Base-by-base conservation (phyloP, 2,113 vertebrate species). In the Rhinogobius similis region DNA sequence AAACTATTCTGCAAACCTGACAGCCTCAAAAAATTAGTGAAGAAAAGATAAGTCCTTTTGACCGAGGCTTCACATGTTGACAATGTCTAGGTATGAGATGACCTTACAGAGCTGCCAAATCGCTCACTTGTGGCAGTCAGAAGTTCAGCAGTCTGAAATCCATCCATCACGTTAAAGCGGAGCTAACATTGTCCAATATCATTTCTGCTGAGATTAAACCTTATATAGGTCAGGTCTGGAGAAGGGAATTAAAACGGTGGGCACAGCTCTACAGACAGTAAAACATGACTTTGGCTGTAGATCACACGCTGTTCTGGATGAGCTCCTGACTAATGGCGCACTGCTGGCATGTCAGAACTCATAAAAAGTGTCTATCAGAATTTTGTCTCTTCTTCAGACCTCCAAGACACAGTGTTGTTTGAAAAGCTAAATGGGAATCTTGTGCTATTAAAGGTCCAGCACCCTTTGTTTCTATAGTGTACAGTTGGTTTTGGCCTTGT, bases 151-250 rank as follows among this genome's bases (percentile, higher is more conserved):
- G 5, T 64, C 46, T 44, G n/a, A 14, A 44, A 72, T 67, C 65
- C 48, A 68, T 72, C 0, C 0, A 52, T 81, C 65, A 81, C 23
- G 29, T 67, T 50, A 63, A 59, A 68, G 62, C 27, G 44, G 59
- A 48, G 64, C 20, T 50, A 65, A 39, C 53, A 41, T 21, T 64
- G 55, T 56, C 21, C 20, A 23, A 68, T 64, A 71, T 65, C 21
- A 27, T 65, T 73, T 56, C 1, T 20, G 61, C 23, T 23, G 29
- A 13, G 11, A 21, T 24, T 13, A 13, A 13, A n/a, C n/a, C 39
- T n/a, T 32, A 56, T 6, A 41, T 59, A 21, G 36, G 18, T 62
- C 61, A 21, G 36, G 20, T 21, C 20, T 13, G 8, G n/a, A 18
- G 24, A 36, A 36, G 1, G 29, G 4, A 41, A 14, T 6, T 27